Conservation (phyloP, 2,888 invertebrate genomes). For the Callimorpha dominula region DNA sequence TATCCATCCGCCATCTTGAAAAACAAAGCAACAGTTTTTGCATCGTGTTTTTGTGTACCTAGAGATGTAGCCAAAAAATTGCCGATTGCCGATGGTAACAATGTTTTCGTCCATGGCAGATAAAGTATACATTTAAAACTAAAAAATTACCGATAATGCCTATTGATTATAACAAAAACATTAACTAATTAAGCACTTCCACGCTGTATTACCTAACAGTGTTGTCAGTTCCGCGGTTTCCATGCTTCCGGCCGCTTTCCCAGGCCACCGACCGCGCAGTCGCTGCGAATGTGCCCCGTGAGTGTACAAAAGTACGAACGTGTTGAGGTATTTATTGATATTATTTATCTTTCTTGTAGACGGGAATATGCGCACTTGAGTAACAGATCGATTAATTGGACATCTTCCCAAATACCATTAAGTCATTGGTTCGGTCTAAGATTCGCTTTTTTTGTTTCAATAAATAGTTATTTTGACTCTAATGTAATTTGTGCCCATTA, state of each 20-base stretch:
- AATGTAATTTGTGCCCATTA: too few species aligned
- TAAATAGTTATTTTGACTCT: too few species aligned
- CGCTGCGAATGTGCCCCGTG: slow-evolving; percentile 11
- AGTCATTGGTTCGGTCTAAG: not conserved
- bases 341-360: not conserved
- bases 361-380: not conserved
- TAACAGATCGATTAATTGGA: too few species aligned
- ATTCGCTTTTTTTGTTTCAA: not conserved
- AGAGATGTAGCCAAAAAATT: not conserved
- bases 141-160: not conserved
- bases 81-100: not conserved
- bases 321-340: not conserved
- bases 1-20: not conserved
- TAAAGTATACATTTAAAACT: not conserved
- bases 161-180: slow-evolving; percentile 17
- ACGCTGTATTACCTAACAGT: slow-evolving; percentile 61
- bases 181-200: slow-evolving; percentile 42
- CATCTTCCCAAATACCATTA: too few species aligned
- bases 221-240: slow-evolving; percentile 72
- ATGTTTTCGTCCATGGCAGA: not conserved
- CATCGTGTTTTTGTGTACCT: not conserved
- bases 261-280: slow-evolving; percentile 60
- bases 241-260: slow-evolving; percentile 74
- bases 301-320: slow-evolving; percentile 10
- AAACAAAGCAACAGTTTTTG: not conserved